phyloP scores from a whole-genome alignment of 2,888 invertebrate species.

The Laothoe populi region DNA sequence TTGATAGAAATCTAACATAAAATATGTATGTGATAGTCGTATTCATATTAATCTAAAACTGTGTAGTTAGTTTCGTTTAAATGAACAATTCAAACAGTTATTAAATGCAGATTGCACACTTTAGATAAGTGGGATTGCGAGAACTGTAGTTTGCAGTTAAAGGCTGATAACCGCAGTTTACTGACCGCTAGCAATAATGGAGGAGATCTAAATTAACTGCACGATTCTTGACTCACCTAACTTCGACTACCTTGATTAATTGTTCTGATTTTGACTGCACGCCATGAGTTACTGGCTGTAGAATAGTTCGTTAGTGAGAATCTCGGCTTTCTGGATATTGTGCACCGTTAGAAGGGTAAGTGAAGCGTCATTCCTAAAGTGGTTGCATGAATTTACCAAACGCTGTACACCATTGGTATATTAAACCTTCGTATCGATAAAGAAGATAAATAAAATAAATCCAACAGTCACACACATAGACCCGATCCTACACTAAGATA shows the following conservation, averaged over 20 bases:
- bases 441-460: no score
- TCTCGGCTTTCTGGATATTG: not conserved
- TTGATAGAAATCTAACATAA: no score
- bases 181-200: not conserved
- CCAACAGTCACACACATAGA: no score
- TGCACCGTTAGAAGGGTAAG: not conserved
- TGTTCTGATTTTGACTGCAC: not conserved
- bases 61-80: not conserved
- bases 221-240: not conserved
- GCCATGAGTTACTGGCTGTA: not conserved
- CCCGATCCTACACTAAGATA: no score
- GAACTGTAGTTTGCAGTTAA: not conserved
- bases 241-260: not conserved
- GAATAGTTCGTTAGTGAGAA: constrained; percentile 18
- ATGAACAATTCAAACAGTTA: not conserved
- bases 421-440: no score
- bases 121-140: not conserved
- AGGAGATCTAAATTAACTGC: constrained; percentile 10
- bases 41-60: not conserved
- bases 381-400: constrained; percentile 3
- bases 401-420: not conserved
- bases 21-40: no score
- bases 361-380: not conserved
- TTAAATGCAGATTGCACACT: not conserved
- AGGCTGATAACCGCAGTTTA: not conserved